These are phyloP conservation scores for Theonella swinhoei DNA, from an alignment of 37 sponge, comb jelly and placozoan genomes.

Conservation along the genomic window DNA sequence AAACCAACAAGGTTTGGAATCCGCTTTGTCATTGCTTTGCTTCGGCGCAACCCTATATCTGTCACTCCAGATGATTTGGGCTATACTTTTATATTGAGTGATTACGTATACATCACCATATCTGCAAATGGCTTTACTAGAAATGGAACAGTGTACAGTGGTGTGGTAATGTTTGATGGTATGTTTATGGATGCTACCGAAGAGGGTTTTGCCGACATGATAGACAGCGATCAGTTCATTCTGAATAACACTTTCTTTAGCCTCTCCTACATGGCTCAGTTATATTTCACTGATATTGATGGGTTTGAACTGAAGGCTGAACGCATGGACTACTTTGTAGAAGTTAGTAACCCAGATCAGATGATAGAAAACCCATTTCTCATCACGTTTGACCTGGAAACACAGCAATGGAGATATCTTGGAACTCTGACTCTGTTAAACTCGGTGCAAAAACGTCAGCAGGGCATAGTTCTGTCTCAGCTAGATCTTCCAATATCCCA, in stretches of 20 bases:
- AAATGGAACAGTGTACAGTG: constrained; percentile 1
- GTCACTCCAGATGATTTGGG: constrained; percentile 12
- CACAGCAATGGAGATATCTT: neutral
- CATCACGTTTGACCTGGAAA: neutral
- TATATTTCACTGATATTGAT: neutral
- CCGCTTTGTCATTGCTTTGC: neutral
- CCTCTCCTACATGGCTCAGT: neutral
- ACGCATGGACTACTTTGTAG: neutral
- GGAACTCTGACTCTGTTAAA: neutral
- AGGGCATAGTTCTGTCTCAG: neutral
- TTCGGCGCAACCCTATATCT: neutral
- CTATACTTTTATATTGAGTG: neutral
- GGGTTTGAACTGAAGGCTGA: neutral
- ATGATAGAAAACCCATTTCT: neutral
- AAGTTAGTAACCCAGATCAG: neutral
- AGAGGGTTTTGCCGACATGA: neutral
- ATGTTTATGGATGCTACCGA: neutral
- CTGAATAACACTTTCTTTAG: neutral
- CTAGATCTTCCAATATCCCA: neutral
- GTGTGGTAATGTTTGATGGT: constrained; percentile 25
- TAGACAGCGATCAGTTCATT: neutral
- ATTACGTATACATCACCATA: neutral
- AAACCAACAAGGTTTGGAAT: neutral
- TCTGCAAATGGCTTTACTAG: neutral
- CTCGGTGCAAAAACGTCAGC: neutral